Conservation (phyloP, 2,113 vertebrate species). For the Tringa solitaria region DNA sequence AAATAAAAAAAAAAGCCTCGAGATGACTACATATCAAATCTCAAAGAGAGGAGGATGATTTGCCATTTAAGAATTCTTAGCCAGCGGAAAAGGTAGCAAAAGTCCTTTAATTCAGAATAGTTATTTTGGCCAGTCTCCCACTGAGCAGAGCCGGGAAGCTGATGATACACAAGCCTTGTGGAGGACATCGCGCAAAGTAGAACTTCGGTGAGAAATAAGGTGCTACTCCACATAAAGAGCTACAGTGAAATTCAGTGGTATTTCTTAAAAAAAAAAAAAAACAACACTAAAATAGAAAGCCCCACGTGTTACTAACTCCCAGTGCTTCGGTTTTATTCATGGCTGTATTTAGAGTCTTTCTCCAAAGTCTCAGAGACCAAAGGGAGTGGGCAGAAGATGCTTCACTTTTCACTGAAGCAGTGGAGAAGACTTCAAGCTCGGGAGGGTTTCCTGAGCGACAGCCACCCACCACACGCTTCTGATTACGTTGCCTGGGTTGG, state of each 20-base stretch:
- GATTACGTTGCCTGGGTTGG: background rate
- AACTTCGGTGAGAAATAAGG: background rate
- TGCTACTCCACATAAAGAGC: background rate
- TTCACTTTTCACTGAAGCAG: background rate
- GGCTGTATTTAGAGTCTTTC: background rate
- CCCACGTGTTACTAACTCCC: background rate
- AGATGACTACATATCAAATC: background rate
- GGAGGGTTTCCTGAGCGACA: background rate
- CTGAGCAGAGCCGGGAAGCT: background rate
- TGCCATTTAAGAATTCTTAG: background rate
- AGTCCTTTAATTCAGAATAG: background rate
- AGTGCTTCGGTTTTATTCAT: background rate
- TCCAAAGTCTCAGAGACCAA: background rate
- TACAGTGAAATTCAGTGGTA: background rate
- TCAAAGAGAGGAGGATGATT: background rate
- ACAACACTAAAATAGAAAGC: background rate
- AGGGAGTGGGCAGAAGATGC: background rate
- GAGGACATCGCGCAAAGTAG: background rate
- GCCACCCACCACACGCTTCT: accelerated
- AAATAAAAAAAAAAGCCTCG: accelerated
- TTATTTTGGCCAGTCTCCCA: background rate
- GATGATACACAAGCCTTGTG: background rate
- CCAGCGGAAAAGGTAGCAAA: background rate
- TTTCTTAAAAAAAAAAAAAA: background rate
- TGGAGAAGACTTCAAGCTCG: background rate